Base-by-base conservation (phyloP, 2,888 invertebrate species). In the Notocelia uddmanniana region DNA sequence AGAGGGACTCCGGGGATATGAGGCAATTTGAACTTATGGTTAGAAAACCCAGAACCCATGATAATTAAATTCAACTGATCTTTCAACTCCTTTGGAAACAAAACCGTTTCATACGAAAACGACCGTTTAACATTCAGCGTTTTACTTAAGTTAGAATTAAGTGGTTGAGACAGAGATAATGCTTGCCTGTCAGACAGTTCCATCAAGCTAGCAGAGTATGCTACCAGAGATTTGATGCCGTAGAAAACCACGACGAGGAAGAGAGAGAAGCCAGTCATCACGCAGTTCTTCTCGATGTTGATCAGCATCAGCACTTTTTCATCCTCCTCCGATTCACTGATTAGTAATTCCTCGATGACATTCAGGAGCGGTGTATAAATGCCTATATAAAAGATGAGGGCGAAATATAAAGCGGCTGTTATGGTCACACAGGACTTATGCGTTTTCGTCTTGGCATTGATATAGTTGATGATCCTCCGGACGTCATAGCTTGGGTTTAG, bases 251-350 rank as follows among this genome's bases (percentile, higher is more conserved):
- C 85, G 1, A 89, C 83, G 48, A 92, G 76, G 69, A 90, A 91
- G 13, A 92, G 80, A 0, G 92, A 92, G 68, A 90, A 91, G n/a
- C 91, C 91, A 69, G 91, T 85, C 15, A 90, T 84, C 0, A 89
- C 83, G 69, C 91, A 92, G 70, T 88, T 88, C 79, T 87, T 90
- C 72, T 91, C 90, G 0, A 89, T 79, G n/a, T 79, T 82, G 54
- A 80, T 83, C 1, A 91, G 72, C 1, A 89, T 59, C 0, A 83
- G 55, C 3, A 87, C 6, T 74, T 89, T 91, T 0, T 92, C 86
- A 48, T 82, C 79, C 1, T 86, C 81, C 13, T 80, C 78, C 0
- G 86, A 64, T 1, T 75, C 48, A 2, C 79, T 75, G 13, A 85
- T 84, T 15, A 89, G 85, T 50, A 92, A 69, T 15, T n/a, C n/a